Percentiles rank a stretch among this genome's conserved stretches.
phyloP scores from a whole-genome alignment of 2,888 invertebrate species.

The Celastrina argiolus region DNA sequence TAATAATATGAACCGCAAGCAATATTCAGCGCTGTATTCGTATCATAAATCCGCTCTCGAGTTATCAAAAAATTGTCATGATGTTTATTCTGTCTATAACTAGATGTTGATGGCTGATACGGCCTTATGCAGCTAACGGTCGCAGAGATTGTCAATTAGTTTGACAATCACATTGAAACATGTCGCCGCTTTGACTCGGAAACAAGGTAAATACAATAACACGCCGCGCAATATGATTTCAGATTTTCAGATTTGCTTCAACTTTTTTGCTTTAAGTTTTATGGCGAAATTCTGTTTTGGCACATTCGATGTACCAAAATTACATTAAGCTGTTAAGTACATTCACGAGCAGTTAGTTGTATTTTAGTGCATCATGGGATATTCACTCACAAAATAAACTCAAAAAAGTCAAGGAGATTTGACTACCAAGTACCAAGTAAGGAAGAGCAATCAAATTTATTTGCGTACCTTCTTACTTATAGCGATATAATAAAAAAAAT shows the following conservation, averaged over 20 bases:
- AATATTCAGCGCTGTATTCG: not conserved
- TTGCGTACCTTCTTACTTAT: no score
- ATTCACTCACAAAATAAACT: no score
- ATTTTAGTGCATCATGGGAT: no score
- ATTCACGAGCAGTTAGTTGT: no score
- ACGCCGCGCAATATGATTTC: conserved; percentile 1
- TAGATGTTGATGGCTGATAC: conserved; percentile 17
- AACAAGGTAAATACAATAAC: conserved; percentile 16
- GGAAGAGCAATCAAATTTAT: no score
- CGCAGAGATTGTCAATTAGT: conserved; percentile 30
- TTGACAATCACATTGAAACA: conserved; percentile 29
- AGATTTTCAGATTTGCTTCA: conserved; percentile 1
- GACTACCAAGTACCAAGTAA: no score
- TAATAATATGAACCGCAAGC: not conserved
- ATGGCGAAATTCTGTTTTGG: not conserved
- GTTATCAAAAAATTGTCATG: not conserved
- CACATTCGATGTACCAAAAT: not conserved
- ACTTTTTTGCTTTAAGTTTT: not conserved
- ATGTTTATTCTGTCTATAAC: not conserved
- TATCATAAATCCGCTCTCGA: not conserved
- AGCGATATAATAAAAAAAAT: no score
- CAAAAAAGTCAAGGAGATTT: no score
- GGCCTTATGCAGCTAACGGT: conserved; percentile 23
- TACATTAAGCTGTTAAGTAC: no score
- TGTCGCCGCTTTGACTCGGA: conserved; percentile 21